Percentiles rank a stretch among this genome's conserved stretches.
Evolutionary conservation across 2,797 vertebrate genomes (phyloP).

Genomic region (Rhyacichthys aspro): DNA sequence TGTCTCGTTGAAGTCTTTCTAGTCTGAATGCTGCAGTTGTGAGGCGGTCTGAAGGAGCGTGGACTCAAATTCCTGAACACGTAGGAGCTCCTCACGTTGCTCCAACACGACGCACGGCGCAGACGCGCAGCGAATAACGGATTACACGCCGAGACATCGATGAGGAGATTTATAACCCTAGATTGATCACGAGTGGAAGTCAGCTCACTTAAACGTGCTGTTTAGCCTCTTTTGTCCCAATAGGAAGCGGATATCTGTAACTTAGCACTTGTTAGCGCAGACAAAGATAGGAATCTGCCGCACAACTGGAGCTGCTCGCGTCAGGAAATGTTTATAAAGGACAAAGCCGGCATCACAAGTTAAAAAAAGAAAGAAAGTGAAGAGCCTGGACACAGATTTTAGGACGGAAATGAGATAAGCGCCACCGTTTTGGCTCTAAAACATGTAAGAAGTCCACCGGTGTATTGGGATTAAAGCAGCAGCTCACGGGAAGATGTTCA

Average conservation of each 20-base stretch:
- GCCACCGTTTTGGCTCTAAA: slow-evolving; percentile 33
- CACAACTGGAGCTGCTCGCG: neutral
- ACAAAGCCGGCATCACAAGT: slow-evolving; percentile 2
- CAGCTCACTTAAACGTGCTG: neutral
- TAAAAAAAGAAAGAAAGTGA: slow-evolving; percentile 2
- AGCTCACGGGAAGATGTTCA: slow-evolving; percentile 68
- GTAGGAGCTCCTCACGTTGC: slow-evolving; percentile 63
- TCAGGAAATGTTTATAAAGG: slow-evolving; percentile 13
- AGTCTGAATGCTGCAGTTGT: slow-evolving; percentile 18
- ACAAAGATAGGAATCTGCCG: slow-evolving; percentile 10
- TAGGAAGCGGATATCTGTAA: neutral
- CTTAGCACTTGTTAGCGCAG: slow-evolving; percentile 29
- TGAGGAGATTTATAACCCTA: neutral
- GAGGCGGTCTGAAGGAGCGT: slow-evolving; percentile 60
- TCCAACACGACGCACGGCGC: slow-evolving; percentile 55
- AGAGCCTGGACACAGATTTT: slow-evolving; percentile 44
- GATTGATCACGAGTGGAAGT: neutral
- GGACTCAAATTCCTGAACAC: slow-evolving; percentile 80
- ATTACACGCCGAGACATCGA: slow-evolving; percentile 24
- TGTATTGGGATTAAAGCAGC: neutral
- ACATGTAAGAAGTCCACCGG: slow-evolving; percentile 29
- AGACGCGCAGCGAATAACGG: slow-evolving; percentile 53
- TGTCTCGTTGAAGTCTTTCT: slow-evolving; percentile 1
- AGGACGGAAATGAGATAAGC: slow-evolving; percentile 76
- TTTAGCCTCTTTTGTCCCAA: too few species aligned